Conservation (phyloP, 92 coral and sea anemone species). For the Anthopleura xanthogrammica region DNA sequence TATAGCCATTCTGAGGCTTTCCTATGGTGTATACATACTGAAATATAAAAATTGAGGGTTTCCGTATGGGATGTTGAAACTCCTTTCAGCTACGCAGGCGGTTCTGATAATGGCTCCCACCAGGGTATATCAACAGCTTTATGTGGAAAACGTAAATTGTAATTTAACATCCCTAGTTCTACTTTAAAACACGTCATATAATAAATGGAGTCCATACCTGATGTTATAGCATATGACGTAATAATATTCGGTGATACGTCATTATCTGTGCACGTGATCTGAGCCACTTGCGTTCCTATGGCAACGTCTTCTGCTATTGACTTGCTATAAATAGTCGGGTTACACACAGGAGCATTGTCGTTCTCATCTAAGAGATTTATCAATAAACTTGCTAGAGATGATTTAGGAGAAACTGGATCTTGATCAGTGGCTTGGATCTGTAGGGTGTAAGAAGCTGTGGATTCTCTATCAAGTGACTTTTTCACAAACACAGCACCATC, state of each 20-base stretch:
- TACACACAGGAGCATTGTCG: constrained; percentile 53
- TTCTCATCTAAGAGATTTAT: constrained; percentile 49
- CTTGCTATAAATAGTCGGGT: constrained; percentile 42
- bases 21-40: no score
- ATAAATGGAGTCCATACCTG: constrained; percentile 21
- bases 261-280: constrained; percentile 49
- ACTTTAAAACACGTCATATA: no score
- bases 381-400: constrained; percentile 50
- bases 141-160: no score
- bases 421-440: constrained; percentile 59
- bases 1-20: no score
- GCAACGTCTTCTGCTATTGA: constrained; percentile 46
- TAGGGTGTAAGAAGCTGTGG: constrained; percentile 61
- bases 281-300: constrained; percentile 52
- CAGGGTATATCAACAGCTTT: no score
- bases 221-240: constrained; percentile 34
- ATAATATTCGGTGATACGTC: constrained; percentile 50
- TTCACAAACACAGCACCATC: constrained; percentile 64
- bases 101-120: no score
- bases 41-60: no score
- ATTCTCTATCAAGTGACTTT: constrained; percentile 68
- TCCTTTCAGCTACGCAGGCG: no score
- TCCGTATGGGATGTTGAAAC: no score
- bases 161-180: no score
- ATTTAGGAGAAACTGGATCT: constrained; percentile 67